A percentile compares a stretch with the other conserved stretches of the same genome.
Evolutionary conservation across 1,140 invertebrate species (phyloP).

Genomic region (Heliconius hermathena): DNA sequence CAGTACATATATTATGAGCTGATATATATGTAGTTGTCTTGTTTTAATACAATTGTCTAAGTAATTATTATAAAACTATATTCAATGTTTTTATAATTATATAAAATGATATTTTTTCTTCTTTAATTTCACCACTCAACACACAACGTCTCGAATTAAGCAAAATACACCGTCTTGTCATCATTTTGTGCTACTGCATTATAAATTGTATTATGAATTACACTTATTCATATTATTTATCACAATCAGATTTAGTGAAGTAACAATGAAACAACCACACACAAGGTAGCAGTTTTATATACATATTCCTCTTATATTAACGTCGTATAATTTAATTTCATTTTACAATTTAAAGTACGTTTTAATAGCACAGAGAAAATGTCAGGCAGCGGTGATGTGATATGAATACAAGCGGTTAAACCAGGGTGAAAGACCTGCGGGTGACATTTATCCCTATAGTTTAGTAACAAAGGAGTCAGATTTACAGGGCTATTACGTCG

Average conservation of each 20-base stretch:
- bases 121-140: not conserved
- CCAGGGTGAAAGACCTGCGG: conserved; percentile 43
- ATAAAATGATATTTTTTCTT: not conserved
- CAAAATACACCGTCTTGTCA: no score
- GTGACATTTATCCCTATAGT: conserved; percentile 65
- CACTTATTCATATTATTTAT: not conserved
- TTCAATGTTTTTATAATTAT: not conserved
- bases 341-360: conserved; percentile 1
- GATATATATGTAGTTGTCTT: not conserved
- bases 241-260: not conserved
- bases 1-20: no score
- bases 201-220: no score
- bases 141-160: no score
- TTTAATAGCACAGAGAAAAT: conserved; percentile 12
- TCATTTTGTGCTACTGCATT: no score
- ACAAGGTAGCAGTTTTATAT: not conserved
- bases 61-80: not conserved
- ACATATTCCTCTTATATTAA: not conserved
- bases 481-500: conserved; percentile 49
- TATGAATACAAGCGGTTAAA: conserved; percentile 18
- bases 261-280: not conserved
- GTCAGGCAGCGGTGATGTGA: conserved; percentile 12
- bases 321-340: not conserved
- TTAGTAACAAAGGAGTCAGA: conserved; percentile 60
- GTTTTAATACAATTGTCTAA: not conserved